Evolutionary conservation across 1,140 invertebrate species (phyloP).

Genomic region (Hyles euphorbiae): DNA sequence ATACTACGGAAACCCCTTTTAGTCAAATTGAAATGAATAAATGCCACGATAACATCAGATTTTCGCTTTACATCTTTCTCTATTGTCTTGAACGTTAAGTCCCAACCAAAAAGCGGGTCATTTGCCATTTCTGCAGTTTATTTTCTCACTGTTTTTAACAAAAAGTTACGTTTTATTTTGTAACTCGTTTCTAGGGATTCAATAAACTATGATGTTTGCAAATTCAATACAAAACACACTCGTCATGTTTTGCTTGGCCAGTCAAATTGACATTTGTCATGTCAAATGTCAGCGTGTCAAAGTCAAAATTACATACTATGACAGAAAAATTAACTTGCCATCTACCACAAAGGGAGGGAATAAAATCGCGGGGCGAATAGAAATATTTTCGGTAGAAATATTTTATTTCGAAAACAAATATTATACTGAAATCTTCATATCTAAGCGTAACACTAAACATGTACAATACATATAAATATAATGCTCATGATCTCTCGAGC

Average conservation of each 20-base stretch:
- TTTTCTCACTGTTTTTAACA: neutral
- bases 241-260: conserved; percentile 19
- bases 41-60: conserved; percentile 81
- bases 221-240: conserved; percentile 10
- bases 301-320: no score
- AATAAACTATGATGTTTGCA: neutral
- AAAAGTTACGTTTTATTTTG: neutral
- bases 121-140: conserved; percentile 38
- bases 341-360: no score
- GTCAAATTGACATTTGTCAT: neutral
- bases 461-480: no score
- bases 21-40: conserved; percentile 83
- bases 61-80: conserved; percentile 79
- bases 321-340: no score
- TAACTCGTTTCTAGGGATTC: neutral
- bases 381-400: no score
- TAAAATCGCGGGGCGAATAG: no score
- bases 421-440: no score
- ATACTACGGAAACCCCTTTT: conserved; percentile 84
- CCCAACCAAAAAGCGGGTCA: conserved; percentile 82
- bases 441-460: no score
- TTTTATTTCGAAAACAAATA: no score
- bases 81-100: conserved; percentile 80
- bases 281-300: no score
- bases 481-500: no score